Conservation (phyloP, 2,797 vertebrate species). For the Eupleurogrammus muticus region DNA sequence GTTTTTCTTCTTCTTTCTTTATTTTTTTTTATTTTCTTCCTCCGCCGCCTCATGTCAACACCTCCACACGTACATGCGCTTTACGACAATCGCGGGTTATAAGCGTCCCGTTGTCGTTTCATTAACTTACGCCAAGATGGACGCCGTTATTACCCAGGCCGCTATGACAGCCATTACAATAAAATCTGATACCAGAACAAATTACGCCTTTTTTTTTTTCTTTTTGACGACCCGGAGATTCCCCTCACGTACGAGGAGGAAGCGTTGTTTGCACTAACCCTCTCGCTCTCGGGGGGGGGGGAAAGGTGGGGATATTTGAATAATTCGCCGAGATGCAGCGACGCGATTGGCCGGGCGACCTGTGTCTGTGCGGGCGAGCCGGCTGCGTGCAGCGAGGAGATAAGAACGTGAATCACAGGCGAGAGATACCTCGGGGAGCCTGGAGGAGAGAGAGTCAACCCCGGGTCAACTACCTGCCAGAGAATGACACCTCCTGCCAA, state of each 20-base stretch:
- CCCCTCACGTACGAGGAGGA: slow-evolving; percentile 48
- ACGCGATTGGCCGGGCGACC: slow-evolving; percentile 69
- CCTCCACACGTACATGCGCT: slow-evolving; percentile 63
- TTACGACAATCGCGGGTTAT: slow-evolving; percentile 51
- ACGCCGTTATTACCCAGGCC: slow-evolving; percentile 62
- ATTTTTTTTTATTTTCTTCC: neutral
- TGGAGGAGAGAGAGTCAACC: slow-evolving; percentile 47
- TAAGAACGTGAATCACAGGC: slow-evolving; percentile 73
- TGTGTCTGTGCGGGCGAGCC: slow-evolving; percentile 63
- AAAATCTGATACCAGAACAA: slow-evolving; percentile 70
- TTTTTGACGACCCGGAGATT: slow-evolving; percentile 46
- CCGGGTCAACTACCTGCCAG: slow-evolving; percentile 67
- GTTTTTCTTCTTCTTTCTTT: slow-evolving; percentile 29
- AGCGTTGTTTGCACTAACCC: slow-evolving; percentile 56
- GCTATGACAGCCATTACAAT: slow-evolving; percentile 52
- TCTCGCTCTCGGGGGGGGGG: slow-evolving; percentile 71
- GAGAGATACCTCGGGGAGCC: slow-evolving; percentile 64
- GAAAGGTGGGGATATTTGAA: no score
- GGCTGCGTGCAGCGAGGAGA: slow-evolving; percentile 71
- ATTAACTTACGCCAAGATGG: slow-evolving; percentile 54
- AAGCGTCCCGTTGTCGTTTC: slow-evolving; percentile 58
- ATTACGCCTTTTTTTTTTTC: slow-evolving; percentile 63
- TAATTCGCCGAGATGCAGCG: slow-evolving; percentile 79
- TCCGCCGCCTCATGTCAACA: slow-evolving; percentile 66
- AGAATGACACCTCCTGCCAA: slow-evolving; percentile 63